A percentile compares a stretch with the other conserved stretches of the same genome.
phyloP scores from a whole-genome alignment of 2,797 vertebrate species.

The Enteromius fasciolatus region DNA sequence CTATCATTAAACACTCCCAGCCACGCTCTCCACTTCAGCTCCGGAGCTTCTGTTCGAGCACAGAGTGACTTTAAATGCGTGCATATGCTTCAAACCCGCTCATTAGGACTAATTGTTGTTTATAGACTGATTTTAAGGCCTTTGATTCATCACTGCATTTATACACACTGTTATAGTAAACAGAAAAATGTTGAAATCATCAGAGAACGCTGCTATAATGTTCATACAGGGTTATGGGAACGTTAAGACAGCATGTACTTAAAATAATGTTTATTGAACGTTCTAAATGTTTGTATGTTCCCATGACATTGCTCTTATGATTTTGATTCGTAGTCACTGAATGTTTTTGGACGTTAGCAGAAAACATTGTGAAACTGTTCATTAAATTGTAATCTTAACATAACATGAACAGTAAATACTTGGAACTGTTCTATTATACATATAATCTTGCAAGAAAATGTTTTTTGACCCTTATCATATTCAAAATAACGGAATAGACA shows the following conservation, averaged over 20 bases:
- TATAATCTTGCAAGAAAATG: too few relatives aligned
- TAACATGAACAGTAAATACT: too few relatives aligned
- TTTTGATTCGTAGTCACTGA: not conserved
- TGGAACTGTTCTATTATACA: too few relatives aligned
- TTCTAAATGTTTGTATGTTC: too few relatives aligned
- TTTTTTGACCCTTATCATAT: too few relatives aligned
- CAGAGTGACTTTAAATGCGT: not conserved
- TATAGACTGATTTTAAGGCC: not conserved
- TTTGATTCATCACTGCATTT: constrained; percentile 6
- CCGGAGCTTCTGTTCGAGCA: not conserved
- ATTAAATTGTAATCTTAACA: too few relatives aligned
- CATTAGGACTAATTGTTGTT: constrained; percentile 17
- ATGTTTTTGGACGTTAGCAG: not conserved
- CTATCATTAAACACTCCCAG: not conserved
- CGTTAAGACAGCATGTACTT: not conserved
- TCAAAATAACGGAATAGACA: too few relatives aligned
- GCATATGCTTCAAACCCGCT: not conserved
- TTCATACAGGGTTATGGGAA: not conserved
- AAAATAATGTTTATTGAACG: not conserved
- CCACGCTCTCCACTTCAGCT: not conserved
- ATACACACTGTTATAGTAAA: not conserved
- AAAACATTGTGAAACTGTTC: not conserved
- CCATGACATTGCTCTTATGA: too few relatives aligned
- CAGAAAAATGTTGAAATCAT: not conserved
- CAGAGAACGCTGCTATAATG: not conserved